Conservation (phyloP, 2,888 invertebrate genomes). For the Lapara coniferarum region DNA sequence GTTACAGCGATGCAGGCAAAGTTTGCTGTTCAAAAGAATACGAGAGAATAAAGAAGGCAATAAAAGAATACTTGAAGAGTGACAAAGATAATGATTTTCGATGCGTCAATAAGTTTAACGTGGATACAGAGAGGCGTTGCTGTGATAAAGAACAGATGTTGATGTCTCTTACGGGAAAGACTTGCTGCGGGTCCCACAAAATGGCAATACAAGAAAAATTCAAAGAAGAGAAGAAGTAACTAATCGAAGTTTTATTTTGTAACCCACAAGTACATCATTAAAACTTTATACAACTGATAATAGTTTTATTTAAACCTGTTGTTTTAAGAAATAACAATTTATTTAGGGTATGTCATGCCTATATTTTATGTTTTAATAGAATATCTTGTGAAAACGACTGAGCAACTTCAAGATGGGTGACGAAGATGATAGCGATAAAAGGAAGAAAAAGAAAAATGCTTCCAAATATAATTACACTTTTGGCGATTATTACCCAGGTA, state of each 20-base stretch:
- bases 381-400: neutral
- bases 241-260: conserved; percentile 76
- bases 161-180: conserved; percentile 62
- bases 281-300: conserved; percentile 45
- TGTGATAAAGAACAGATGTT: conserved; percentile 74
- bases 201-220: conserved; percentile 68
- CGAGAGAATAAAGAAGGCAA: conserved; percentile 73
- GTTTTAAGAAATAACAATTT: neutral
- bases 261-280: conserved; percentile 60
- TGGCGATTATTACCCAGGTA: conserved; percentile 81
- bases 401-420: conserved; percentile 56
- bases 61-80: conserved; percentile 69
- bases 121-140: conserved; percentile 73
- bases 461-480: conserved; percentile 79
- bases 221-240: conserved; percentile 53
- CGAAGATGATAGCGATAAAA: conserved; percentile 64
- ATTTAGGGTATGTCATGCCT: neutral
- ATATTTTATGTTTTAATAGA: conserved; percentile 8
- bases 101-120: conserved; percentile 70
- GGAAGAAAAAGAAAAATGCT: conserved; percentile 70
- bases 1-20: conserved; percentile 72
- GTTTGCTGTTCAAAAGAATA: conserved; percentile 78
- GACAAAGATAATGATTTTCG: conserved; percentile 69
- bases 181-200: conserved; percentile 74
- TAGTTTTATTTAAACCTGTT: neutral